Conservation (phyloP, 2,113 vertebrate species). For the Rostratula benghalensis region DNA sequence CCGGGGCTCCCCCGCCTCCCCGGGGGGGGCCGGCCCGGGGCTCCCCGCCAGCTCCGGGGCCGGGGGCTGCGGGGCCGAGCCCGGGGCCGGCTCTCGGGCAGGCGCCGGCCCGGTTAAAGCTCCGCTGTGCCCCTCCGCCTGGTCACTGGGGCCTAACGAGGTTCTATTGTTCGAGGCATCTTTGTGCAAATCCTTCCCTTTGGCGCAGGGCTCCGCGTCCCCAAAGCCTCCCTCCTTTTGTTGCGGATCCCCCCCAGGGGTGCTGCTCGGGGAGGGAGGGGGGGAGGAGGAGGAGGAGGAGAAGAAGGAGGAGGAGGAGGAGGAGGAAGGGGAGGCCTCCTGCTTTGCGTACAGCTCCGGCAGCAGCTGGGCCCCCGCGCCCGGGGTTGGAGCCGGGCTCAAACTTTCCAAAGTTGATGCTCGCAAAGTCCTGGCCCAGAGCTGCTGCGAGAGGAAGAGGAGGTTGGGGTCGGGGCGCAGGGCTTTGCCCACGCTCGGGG, state of each 20-base stretch:
- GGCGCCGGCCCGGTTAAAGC: not conserved
- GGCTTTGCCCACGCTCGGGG: not conserved
- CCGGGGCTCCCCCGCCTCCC: constrained; percentile 38
- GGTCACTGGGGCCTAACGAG: not conserved
- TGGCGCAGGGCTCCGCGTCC: constrained; percentile 15
- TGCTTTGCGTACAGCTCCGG: no score
- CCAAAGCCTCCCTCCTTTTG: constrained; percentile 4
- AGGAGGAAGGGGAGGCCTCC: no score
- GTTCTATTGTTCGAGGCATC: constrained; percentile 34
- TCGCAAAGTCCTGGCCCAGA: constrained; percentile 52
- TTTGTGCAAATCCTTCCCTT: constrained; percentile 48
- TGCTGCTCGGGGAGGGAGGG: constrained; percentile 8
- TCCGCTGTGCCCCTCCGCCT: not conserved
- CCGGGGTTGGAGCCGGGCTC: not conserved
- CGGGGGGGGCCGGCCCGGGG: not conserved
- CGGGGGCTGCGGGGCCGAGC: not conserved
- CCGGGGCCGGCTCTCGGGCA: not conserved
- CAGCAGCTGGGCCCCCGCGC: not conserved
- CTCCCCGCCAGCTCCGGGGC: not conserved
- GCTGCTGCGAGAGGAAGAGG: constrained; percentile 39
- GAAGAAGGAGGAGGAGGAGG: not conserved
- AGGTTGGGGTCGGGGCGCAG: constrained; percentile 28
- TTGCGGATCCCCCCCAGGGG: constrained; percentile 1
- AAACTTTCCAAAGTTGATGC: constrained; percentile 58
- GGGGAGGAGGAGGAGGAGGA: not conserved